Evolutionary conservation across 2,797 vertebrate species (phyloP), one percentile per base, ranked within the genome.

Genomic region (Gouania willdenowi): DNA sequence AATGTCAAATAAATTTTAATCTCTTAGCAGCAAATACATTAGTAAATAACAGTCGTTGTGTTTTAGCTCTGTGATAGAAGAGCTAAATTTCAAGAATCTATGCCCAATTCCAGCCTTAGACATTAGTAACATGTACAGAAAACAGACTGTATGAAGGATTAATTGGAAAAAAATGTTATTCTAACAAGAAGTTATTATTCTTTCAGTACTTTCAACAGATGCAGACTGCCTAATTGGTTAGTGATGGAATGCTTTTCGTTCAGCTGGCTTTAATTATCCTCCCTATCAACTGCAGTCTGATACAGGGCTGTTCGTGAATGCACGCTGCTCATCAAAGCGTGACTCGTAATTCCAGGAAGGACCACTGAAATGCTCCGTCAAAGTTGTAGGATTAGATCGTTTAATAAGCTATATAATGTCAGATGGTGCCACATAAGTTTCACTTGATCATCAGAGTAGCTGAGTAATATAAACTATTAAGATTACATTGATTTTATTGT

Each of bases 251-350:
- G 22, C 50, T 56, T 27, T 32, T 13, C 20, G 17, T 41, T 42
- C 8, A 13, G 11, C 22, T 49, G 31, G 38, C 32, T 43, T 73
- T 64, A 7, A 33, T 29, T 55, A 39, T 43, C 35, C 14, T 26
- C 31, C 44, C 40, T 18, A 15, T 37, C 36, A 33, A 37, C 34
- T 36, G n/a, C 17, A 6, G 20, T 45, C 25, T 50, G 21, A 30
- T 12, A 15, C 14, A 16, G 25, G 28, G 22, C 10, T 41, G 41
- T 18, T 39, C 30, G 26, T 41, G 46, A 48, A 56, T 52, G 58
- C 60, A 33, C 46, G 41, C 33, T 40, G 33, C 47, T 48, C 51
- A 58, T 65, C 54, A 56, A 60, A 74, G 61, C 62, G 64, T 58
- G 39, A 62, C 54, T 51, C 48, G 24, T 36, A 24, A 11, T 31